Conservation (phyloP, 2,113 vertebrate species). For the Labeo rohita region DNA sequence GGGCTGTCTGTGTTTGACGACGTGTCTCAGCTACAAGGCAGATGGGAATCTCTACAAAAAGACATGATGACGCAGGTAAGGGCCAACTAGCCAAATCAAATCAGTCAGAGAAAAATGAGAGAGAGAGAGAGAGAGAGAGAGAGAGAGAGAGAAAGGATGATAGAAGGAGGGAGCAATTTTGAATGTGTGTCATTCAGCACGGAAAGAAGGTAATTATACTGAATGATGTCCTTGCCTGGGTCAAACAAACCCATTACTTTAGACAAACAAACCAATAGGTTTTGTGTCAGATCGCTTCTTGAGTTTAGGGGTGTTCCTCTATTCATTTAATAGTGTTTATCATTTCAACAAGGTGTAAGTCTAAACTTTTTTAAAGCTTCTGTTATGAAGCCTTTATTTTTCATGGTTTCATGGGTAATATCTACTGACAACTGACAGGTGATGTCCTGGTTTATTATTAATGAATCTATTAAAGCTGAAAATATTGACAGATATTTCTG, state of each 20-base stretch:
- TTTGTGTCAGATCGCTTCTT: not conserved
- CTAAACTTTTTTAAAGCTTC: no score
- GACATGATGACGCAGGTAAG: constrained; percentile 37
- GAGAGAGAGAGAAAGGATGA: constrained; percentile 2
- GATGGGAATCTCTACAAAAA: constrained; percentile 46
- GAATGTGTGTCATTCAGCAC: constrained; percentile 8
- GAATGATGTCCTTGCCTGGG: constrained; percentile 10
- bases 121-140: not conserved
- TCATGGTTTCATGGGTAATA: not conserved
- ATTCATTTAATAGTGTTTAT: not conserved
- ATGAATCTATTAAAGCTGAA: not conserved
- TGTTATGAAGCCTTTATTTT: not conserved
- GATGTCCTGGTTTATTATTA: not conserved
- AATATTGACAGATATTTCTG: not conserved
- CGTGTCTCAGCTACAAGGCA: not conserved
- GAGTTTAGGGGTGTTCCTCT: not conserved
- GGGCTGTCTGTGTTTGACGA: constrained; percentile 19
- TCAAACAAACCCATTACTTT: constrained; percentile 34
- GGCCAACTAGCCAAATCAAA: constrained; percentile 14
- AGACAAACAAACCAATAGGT: constrained; percentile 13
- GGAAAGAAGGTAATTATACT: constrained; percentile 23
- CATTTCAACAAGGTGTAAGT: not conserved
- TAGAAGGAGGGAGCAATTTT: constrained; percentile 8
- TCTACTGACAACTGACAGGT: not conserved
- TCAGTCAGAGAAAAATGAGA: not conserved